phyloP scores from a whole-genome alignment of 2,888 invertebrate species.

The Pheosia gnoma region DNA sequence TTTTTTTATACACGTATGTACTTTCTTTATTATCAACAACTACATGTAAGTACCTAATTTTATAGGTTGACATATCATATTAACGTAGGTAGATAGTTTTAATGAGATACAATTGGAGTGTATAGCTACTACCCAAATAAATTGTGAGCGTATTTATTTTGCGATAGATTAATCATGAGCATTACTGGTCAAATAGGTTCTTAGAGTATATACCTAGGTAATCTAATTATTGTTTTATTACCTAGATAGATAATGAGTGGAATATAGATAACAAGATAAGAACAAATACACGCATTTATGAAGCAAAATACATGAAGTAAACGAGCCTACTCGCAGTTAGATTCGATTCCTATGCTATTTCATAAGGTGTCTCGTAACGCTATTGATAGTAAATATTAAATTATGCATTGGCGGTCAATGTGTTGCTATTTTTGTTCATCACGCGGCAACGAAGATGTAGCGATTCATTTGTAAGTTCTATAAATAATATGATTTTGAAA shows the following conservation, averaged over 20 bases:
- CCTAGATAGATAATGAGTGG: background rate
- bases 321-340: background rate
- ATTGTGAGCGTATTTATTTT: too few species aligned
- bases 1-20: too few species aligned
- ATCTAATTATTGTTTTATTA: conserved; percentile 1
- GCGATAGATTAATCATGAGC: too few species aligned
- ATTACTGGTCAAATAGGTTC: background rate
- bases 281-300: background rate
- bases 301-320: background rate
- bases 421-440: conserved; percentile 35
- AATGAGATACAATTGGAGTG: too few species aligned
- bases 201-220: background rate
- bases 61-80: too few species aligned
- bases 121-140: too few species aligned
- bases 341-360: background rate
- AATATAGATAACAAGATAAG: conserved; percentile 1
- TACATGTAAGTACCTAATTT: too few species aligned
- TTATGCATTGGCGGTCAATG: conserved; percentile 43
- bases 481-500: background rate
- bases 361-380: background rate
- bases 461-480: conserved; percentile 1
- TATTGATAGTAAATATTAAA: conserved; percentile 14
- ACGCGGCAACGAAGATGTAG: conserved; percentile 8
- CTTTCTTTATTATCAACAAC: too few species aligned
- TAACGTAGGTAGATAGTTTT: too few species aligned